phyloP scores from a whole-genome alignment of 64 coral and sea anemone genomes.

The Exaiptasia diaphana region DNA sequence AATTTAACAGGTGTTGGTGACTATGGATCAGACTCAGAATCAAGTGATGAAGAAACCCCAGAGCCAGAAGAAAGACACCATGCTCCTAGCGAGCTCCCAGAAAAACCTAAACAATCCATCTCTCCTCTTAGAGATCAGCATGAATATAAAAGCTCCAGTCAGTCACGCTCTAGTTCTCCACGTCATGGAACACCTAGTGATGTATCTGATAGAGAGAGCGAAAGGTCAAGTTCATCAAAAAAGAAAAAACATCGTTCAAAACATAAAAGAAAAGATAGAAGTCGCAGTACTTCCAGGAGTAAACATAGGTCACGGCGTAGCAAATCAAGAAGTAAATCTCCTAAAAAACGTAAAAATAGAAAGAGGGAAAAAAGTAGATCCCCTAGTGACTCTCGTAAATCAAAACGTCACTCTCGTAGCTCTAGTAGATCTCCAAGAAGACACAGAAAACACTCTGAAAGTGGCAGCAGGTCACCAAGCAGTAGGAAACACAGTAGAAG shows the following conservation, averaged over 20 bases:
- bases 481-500: conserved; percentile 29
- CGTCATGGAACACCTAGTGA: background rate
- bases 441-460: background rate
- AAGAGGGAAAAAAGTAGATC: conserved; percentile 32
- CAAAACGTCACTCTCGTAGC: conserved; percentile 20
- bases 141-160: conserved; percentile 9
- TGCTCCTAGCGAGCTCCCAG: too few species aligned
- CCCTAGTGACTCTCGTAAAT: conserved; percentile 8
- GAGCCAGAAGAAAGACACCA: background rate
- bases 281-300: conserved; percentile 28
- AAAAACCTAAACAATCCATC: conserved; percentile 1
- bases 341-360: conserved; percentile 16
- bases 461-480: conserved; percentile 15
- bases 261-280: conserved; percentile 32
- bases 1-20: conserved; percentile 29
- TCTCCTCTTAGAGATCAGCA: background rate
- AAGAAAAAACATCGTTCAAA: conserved; percentile 62
- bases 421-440: background rate
- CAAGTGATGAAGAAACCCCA: conserved; percentile 2
- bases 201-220: conserved; percentile 34
- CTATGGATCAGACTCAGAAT: conserved; percentile 55
- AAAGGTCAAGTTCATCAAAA: conserved; percentile 43
- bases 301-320: conserved; percentile 22
- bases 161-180: conserved; percentile 24
- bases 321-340: conserved; percentile 32